Conservation (phyloP, 2,113 vertebrate genomes). For the Archilochus colubris region DNA sequence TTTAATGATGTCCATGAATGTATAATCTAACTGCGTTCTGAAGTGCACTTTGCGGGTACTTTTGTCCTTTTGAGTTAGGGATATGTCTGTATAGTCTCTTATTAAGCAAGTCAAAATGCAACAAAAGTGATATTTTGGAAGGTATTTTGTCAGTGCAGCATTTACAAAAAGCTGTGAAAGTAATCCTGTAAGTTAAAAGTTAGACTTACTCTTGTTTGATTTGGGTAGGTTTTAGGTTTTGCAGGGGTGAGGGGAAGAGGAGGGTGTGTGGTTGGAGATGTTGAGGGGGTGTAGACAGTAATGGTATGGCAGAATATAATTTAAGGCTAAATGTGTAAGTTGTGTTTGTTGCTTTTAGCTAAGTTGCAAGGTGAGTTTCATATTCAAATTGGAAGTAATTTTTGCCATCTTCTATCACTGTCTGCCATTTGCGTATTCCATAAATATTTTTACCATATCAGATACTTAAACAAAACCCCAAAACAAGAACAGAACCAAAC, state of each 20-base stretch:
- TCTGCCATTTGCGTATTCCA: background rate
- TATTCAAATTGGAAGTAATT: slow-evolving; percentile 27
- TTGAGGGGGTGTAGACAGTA: no score
- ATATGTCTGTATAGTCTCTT: background rate
- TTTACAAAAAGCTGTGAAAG: background rate
- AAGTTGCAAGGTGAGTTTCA: background rate
- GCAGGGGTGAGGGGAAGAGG: rapidly evolving
- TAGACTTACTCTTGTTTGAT: background rate
- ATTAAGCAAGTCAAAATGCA: background rate
- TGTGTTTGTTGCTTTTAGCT: slow-evolving; percentile 4
- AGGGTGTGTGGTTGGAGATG: no score
- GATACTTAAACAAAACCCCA: background rate
- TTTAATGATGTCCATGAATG: background rate
- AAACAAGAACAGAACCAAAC: no score
- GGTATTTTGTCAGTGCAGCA: background rate
- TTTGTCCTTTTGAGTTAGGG: background rate
- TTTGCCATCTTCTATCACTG: background rate
- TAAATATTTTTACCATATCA: background rate
- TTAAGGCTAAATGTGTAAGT: background rate
- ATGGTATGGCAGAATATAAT: background rate
- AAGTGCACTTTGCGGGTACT: background rate
- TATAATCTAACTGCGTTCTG: background rate
- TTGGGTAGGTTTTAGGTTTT: no score
- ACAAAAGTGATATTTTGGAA: background rate
- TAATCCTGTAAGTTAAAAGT: background rate